Percentiles rank a stretch among this genome's conserved stretches.
These are phyloP conservation scores for Halocaridina rubra DNA, from an alignment of 2,888 invertebrate species.

Conservation along the genomic window DNA sequence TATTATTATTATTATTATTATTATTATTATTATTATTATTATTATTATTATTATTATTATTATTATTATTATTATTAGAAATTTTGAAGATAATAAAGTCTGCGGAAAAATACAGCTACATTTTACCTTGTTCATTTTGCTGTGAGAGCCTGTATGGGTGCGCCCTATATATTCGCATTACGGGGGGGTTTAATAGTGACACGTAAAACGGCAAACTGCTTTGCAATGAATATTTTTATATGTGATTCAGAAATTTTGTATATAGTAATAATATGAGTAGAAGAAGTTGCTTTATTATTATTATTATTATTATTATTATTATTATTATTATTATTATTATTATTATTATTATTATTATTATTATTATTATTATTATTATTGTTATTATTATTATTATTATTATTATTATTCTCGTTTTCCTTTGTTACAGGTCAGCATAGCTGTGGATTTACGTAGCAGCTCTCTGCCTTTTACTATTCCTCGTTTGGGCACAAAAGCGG, in stretches of 20 bases:
- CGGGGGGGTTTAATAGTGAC: neutral
- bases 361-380: too few relatives aligned
- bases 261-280: too few relatives aligned
- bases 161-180: neutral
- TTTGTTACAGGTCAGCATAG: slow-evolving; percentile 67
- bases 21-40: neutral
- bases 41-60: neutral
- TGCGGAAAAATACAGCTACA: too few relatives aligned
- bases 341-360: too few relatives aligned
- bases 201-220: neutral
- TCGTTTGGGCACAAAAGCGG: slow-evolving; percentile 67
- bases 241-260: too few relatives aligned
- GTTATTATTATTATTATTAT: too few relatives aligned
- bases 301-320: too few relatives aligned
- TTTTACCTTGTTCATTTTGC: too few relatives aligned
- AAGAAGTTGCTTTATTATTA: too few relatives aligned
- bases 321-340: too few relatives aligned
- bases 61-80: neutral
- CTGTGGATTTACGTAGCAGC: slow-evolving; percentile 68
- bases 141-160: too few relatives aligned
- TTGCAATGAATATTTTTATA: too few relatives aligned
- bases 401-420: neutral
- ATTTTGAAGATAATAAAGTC: neutral
- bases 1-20: neutral
- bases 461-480: slow-evolving; percentile 63